Percentiles rank a stretch among this genome's conserved stretches.
Evolutionary conservation across 2,113 vertebrate genomes (phyloP).

Genomic region (Orycteropus afer): DNA sequence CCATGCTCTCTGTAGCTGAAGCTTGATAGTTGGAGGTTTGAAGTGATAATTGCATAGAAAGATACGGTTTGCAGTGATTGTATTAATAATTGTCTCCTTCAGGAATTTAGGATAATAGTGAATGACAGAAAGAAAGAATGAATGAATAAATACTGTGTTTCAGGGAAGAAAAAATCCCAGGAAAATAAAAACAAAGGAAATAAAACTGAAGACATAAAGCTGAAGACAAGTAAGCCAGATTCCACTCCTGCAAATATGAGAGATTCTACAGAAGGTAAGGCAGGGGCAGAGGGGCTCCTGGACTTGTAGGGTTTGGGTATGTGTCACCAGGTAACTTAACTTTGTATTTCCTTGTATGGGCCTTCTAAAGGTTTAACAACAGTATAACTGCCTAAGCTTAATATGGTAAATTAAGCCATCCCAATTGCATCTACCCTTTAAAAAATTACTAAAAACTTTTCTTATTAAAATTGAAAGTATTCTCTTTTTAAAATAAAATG

Average conservation of each 20-base stretch:
- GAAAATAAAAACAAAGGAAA: conserved; percentile 87
- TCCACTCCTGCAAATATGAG: conserved; percentile 89
- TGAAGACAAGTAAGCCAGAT: conserved; percentile 85
- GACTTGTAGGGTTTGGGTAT: not conserved
- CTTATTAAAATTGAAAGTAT: conserved; percentile 11
- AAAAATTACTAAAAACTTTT: not conserved
- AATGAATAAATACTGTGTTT: conserved; percentile 56
- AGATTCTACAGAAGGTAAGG: conserved; percentile 92
- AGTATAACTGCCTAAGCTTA: not conserved
- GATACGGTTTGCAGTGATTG: not conserved
- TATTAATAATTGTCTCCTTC: conserved; percentile 27
- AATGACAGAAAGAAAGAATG: conserved; percentile 1
- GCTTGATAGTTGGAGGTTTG: not conserved
- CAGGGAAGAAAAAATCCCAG: conserved; percentile 89
- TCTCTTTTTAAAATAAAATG: not conserved
- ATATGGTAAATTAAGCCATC: not conserved
- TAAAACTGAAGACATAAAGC: conserved; percentile 77
- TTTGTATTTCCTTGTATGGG: not conserved
- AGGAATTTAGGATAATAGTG: not conserved
- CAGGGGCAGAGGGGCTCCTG: not conserved
- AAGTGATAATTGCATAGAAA: not conserved
- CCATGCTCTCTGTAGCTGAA: not conserved
- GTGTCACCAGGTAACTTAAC: not conserved
- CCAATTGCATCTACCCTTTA: not conserved
- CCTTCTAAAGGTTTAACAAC: not conserved